Conservation (phyloP, 1,140 invertebrate genomes). For the Calliphora vicina region DNA sequence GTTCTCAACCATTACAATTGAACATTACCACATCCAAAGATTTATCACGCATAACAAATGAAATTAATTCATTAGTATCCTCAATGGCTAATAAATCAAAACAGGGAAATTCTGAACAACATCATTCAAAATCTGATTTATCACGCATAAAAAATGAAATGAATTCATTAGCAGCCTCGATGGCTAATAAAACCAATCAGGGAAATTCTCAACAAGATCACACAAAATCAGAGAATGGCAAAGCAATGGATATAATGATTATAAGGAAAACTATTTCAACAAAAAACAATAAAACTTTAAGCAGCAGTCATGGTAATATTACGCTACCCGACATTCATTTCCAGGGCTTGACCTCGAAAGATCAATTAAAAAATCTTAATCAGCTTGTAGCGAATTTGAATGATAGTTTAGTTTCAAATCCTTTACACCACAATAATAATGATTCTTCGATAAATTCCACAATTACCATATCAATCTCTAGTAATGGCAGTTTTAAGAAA, state of each 20-base stretch:
- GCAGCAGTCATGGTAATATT: no score
- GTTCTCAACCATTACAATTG: neutral
- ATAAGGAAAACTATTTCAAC: no score
- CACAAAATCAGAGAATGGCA: neutral
- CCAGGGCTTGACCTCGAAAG: no score
- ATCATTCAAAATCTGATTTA: neutral
- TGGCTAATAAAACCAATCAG: neutral
- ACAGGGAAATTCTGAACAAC: neutral
- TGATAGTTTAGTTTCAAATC: neutral
- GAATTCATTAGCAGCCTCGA: neutral
- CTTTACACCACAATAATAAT: neutral
- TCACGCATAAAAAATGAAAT: neutral
- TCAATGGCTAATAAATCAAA: no score
- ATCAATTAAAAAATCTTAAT: no score
- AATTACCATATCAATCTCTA: neutral
- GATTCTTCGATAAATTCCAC: neutral
- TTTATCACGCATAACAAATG: neutral
- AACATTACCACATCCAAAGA: neutral
- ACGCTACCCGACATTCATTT: no score
- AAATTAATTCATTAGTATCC: neutral
- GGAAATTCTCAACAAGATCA: neutral
- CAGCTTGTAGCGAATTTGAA: no score
- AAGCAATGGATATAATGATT: neutral
- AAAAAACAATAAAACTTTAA: no score
- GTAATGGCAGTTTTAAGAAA: neutral